Conservation (phyloP, 2,113 vertebrate species). For the Crocuta crocuta region DNA sequence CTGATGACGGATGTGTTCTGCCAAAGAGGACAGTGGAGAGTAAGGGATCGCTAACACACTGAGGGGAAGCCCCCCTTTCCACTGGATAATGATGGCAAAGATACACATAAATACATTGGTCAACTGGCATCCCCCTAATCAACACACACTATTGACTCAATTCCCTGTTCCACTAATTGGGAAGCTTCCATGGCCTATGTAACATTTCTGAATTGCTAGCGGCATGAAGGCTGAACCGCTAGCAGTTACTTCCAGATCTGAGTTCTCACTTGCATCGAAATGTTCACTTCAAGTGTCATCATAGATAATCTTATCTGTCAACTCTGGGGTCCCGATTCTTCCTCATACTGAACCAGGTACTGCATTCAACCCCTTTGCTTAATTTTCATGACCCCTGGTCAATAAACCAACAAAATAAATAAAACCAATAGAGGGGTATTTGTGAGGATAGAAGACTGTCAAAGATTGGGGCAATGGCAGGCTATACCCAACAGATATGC, state of each 20-base stretch:
- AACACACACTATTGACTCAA: background rate
- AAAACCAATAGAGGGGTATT: background rate
- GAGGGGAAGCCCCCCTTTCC: background rate
- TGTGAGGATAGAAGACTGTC: background rate
- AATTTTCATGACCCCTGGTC: background rate
- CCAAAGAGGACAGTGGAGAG: background rate
- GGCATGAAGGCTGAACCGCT: background rate
- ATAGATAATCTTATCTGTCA: background rate
- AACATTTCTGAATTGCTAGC: background rate
- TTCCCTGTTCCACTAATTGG: background rate
- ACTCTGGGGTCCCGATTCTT: background rate
- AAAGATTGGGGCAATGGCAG: background rate
- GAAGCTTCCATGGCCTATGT: background rate
- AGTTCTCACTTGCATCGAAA: background rate
- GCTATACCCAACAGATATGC: background rate
- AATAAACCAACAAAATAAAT: background rate
- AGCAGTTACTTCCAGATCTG: background rate
- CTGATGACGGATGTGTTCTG: background rate
- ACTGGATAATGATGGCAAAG: background rate
- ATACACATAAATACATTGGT: background rate
- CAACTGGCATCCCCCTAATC: background rate
- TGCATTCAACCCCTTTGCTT: background rate
- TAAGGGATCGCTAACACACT: background rate
- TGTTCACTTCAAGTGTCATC: background rate
- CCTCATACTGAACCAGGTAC: background rate